A percentile compares a stretch with the other conserved stretches of the same genome.
Evolutionary conservation across 2,113 vertebrate genomes (phyloP).

Genomic region (human): GRCh38 chr12:82841001-82841500

Average conservation of each 20-base stretch:
- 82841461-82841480: conserved; percentile 67
- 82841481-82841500: conserved; percentile 76
- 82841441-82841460: conserved; percentile 70
- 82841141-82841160: neutral
- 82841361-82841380: conserved; percentile 37
- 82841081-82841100: neutral
- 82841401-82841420: conserved; percentile 65
- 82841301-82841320: conserved; percentile 42
- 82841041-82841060: too few relatives aligned
- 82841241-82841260: neutral
- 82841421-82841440: conserved; percentile 55
- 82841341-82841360: conserved; percentile 45
- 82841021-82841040: too few relatives aligned
- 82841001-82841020: too few relatives aligned
- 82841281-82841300: conserved; percentile 33
- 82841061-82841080: neutral
- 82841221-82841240: neutral
- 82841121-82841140: neutral
- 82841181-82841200: neutral
- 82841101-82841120: neutral
- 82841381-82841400: conserved; percentile 54
- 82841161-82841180: neutral
- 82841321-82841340: neutral
- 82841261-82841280: conserved; percentile 62
- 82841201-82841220: conserved; percentile 19